A percentile compares a stretch with the other conserved stretches of the same genome.
Conservation (phyloP, 2,113 vertebrate species). For the Lasiurus borealis region DNA sequence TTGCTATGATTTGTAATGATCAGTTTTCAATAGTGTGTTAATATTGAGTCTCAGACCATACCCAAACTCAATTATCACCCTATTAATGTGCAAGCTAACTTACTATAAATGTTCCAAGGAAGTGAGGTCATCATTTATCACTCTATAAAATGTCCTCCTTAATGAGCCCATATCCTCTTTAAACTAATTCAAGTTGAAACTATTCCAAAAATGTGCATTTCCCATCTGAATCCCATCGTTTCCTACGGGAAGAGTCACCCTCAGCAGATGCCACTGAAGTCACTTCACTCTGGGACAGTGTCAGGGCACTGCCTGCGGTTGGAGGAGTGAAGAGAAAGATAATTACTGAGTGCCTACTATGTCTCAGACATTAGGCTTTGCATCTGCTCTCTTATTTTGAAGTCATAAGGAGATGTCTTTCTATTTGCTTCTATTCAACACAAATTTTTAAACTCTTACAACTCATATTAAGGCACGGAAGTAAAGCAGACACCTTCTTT, state of each 20-base stretch:
- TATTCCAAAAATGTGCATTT: neutral
- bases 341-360: accelerated
- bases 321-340: neutral
- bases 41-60: conserved; percentile 53
- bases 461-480: neutral
- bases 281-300: neutral
- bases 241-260: neutral
- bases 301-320: accelerated
- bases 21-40: conserved; percentile 57
- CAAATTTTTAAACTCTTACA: neutral
- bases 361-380: neutral
- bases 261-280: neutral
- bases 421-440: neutral
- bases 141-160: neutral
- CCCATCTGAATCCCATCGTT: neutral
- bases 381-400: neutral
- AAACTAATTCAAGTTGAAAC: conserved; percentile 32
- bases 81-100: conserved; percentile 56
- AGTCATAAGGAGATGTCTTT: neutral
- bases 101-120: conserved; percentile 24
- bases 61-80: conserved; percentile 55
- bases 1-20: conserved; percentile 44
- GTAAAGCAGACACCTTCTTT: neutral
- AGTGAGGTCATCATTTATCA: neutral
- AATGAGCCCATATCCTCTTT: neutral